Base-by-base conservation (phyloP, 1,140 invertebrate genomes). In the Rhagoletis pomonella region DNA sequence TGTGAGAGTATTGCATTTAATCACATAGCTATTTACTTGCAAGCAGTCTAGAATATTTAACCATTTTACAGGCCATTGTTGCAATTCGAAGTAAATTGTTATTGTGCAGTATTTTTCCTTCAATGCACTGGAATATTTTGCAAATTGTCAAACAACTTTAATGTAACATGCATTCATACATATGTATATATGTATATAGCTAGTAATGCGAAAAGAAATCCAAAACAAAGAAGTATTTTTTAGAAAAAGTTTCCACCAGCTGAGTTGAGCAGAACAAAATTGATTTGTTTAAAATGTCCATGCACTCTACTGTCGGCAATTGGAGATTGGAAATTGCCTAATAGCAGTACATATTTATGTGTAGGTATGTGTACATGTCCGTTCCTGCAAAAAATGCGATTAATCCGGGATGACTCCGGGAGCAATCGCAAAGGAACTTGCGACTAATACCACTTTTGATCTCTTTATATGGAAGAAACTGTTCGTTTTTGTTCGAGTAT, bases 21-120 rank as follows among this genome's bases (percentile, higher is more conserved):
- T 29, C n/a, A 2, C 12, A 62, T 62, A 62, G 4, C 7, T 62
- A 62, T 29, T 73, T 73, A 39, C 42, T 73, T 14, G 67, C 44
- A 17, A 73, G 4, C 42, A 44, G 42, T 5, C 65, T 73, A 73
- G 39, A 47, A 81, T 55, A 19, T 19, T 42, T 81, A 81, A 19
- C 14, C 44, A 58, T 55, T 55, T 19, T 81, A 29, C 9, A 55
- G 73, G 14, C 6, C 73, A 81, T 81, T 81, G 73, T 10, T 47
- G 19, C 73, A 9, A 81, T 58, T 81, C 73, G 9, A 58, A 81
- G 73, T 58, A 81, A 81, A 55, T 19, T 81, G 73, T 81, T 58
- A 17, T 9, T 77, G 19, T 62, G 12, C n/a, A 62, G 60, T 77
- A 55, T 50, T 81, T 81, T 81, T 81, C 73, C 73, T 67, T 6